Base-by-base conservation (phyloP, 2,113 vertebrate species). In the Dasypus novemcinctus region DNA sequence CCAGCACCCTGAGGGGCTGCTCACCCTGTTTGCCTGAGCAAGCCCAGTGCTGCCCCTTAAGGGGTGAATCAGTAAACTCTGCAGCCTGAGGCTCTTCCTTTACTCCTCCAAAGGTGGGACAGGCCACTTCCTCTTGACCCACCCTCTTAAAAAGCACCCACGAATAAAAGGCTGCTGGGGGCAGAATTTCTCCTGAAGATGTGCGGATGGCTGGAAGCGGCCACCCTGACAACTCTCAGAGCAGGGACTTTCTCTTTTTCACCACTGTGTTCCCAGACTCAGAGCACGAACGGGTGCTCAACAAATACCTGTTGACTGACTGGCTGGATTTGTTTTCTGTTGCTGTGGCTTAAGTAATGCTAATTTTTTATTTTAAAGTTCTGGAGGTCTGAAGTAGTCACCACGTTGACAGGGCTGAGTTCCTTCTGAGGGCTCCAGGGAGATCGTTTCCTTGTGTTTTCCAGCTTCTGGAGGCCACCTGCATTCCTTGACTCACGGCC, bases 271-370 rank as follows among this genome's bases (percentile, higher is more conserved):
- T 52, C 68, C 52, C 4, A 63, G 68, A 52, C 59, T 14, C 90
- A 33, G 75, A 15, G 25, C 54, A 4, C 82, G 4, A 0, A 17
- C 10, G 20, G 8, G 36, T 49, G 7, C 43, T 76, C 66, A 12
- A 43, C 41, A 57, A n/a, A 21, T 20, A 11, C 25, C 41, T 36
- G 15, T 57, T 57, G 54, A 29, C 23, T 2, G 9, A 20, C 80
- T 29, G 46, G 1, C 36, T 2, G 1, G 17, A 1, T 61, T 52
- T 27, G 1, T 46, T 38, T 29, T 6, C n/a, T 14, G 6, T 8
- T 11, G 49, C 61, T 27, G 29, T 3, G 21, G 59, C 49, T 31
- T n/a, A 8, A 33, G 5, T 2, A 11, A 5, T 9, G 18, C 13
- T 23, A 43, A 23, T 1, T 10, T 69, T 13, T 1, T 21, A 33